These are phyloP conservation scores for Prenolepis imparis DNA, from an alignment of 2,888 invertebrate genomes.

Conservation along the genomic window DNA sequence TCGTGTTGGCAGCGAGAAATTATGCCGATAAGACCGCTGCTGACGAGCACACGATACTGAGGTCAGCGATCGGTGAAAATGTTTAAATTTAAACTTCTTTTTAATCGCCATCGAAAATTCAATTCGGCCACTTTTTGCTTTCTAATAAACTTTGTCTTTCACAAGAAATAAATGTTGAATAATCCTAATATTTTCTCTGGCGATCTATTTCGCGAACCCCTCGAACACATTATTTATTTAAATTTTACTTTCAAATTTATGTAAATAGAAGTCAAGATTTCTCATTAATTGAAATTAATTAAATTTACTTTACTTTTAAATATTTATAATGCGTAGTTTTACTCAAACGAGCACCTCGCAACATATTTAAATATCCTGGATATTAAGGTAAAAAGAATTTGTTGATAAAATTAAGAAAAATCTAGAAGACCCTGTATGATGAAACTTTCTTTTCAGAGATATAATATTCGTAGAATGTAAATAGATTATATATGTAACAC, in stretches of 20 bases:
- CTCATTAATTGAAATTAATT: constrained; percentile 19
- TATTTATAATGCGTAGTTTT: constrained; percentile 8
- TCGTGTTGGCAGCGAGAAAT: constrained; percentile 97
- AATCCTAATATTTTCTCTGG: neutral
- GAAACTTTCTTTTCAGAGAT: neutral
- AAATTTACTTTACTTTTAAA: constrained; percentile 17
- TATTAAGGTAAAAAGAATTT: neutral
- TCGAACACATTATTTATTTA: constrained; percentile 13
- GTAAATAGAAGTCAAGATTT: constrained; percentile 3
- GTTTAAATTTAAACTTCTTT: neutral
- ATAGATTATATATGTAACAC: neutral
- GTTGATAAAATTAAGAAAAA: neutral
- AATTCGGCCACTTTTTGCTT: neutral
- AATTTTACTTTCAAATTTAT: neutral
- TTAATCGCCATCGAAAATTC: constrained; percentile 12
- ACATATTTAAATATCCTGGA: neutral
- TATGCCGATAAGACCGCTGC: constrained; percentile 98
- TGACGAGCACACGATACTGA: constrained; percentile 92
- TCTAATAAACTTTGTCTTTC: neutral
- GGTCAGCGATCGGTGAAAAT: constrained; percentile 82
- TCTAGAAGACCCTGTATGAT: neutral
- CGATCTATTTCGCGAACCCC: neutral
- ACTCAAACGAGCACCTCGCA: neutral
- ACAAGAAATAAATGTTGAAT: neutral
- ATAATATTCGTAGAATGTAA: too few relatives aligned